Conservation (phyloP, 2,888 invertebrate genomes). For the Tachina lurida region DNA sequence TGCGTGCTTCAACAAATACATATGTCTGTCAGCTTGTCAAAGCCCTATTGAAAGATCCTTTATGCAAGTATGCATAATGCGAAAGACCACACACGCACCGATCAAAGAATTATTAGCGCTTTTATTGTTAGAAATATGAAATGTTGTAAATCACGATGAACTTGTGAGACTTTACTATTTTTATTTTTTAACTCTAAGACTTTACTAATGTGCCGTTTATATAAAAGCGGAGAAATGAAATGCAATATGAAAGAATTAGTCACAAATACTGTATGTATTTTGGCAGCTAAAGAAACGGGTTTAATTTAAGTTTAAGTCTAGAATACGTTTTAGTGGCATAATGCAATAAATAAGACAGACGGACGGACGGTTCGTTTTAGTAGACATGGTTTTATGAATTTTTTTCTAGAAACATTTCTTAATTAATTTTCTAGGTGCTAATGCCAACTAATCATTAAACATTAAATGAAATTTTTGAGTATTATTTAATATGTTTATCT, state of each 20-base stretch:
- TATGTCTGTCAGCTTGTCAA: no score
- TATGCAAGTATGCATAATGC: background rate
- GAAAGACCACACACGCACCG: conserved; percentile 55
- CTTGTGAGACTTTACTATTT: background rate
- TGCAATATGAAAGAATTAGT: background rate
- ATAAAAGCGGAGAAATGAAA: background rate
- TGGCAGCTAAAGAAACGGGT: background rate
- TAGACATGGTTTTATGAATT: no score
- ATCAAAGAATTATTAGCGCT: conserved; percentile 26
- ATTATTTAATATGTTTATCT: no score
- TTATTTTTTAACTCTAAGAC: background rate
- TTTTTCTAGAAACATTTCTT: no score
- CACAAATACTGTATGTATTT: background rate
- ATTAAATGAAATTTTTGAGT: no score
- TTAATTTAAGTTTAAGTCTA: background rate
- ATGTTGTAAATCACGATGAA: conserved; percentile 7
- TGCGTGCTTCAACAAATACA: no score
- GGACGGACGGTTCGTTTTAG: no score
- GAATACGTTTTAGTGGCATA: background rate
- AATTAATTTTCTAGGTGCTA: no score
- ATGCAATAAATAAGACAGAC: no score
- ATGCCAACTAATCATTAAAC: no score
- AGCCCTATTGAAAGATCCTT: no score
- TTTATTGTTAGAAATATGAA: conserved; percentile 23
- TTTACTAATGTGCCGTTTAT: background rate